Base-by-base conservation (phyloP, 2,888 invertebrate genomes). In the Sphaerophoria rueppellii region DNA sequence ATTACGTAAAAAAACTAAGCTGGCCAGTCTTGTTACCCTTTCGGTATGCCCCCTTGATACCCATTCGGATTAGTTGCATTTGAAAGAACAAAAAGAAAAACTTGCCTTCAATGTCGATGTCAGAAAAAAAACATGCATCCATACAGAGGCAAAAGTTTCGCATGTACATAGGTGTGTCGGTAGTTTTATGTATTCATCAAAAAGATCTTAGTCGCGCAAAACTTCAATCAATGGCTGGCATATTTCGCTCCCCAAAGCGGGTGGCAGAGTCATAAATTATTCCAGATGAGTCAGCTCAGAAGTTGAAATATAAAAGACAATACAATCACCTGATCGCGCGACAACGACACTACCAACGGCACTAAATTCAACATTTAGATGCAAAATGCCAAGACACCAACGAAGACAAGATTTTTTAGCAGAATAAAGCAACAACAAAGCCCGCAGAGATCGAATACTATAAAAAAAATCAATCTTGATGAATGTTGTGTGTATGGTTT, bases 91-190 rank as follows among this genome's bases (percentile, higher is more conserved):
- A 46, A 60, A 73, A 46, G 11, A 65, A 73, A 81, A 82, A 74
- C 55, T 43, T 57, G 73, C 40, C 74, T 82, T 82, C 82, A 80
- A 85, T 85, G 83, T 69, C 80, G 75, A 63, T 75, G 67, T 24
- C 37, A 54, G n/a, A 5, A 32, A 37, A 57, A 14, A 48, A n/a
- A n/a, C 46, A 61, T 34, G 67, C 6, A 58, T 37, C 7, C 0
- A 40, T 24, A 24, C n/a, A 61, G 61, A 52, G 35, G 60, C 54
- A 35, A 79, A 34, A 57, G 43, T 34, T 46, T 65, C 14, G 61
- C 60, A 48, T 40, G 77, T 82, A n/a, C n/a, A n/a, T n/a, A 63
- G 77, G 82, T 77, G 82, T 77, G 61, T 55, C 52, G 54, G 55
- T 34, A 40, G 34, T 12, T 55, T 32, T n/a, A 11, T 48, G 12